Base-by-base conservation (phyloP, 2,888 invertebrate species). In the Lasioglossum leucozonium region DNA sequence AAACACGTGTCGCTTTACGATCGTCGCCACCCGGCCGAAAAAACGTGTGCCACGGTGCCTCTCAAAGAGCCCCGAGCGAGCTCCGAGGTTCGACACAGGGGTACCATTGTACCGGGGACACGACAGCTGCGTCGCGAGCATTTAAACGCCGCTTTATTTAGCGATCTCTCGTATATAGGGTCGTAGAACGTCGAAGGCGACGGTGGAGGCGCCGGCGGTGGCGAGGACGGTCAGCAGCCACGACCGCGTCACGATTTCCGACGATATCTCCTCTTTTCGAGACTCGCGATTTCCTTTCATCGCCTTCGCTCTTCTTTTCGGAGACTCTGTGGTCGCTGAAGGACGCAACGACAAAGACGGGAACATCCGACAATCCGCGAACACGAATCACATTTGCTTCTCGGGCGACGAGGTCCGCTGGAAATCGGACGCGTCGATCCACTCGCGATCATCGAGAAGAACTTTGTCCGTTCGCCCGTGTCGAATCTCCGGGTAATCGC, bases 1-100 rank as follows among this genome's bases (percentile, higher is more conserved):
- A 78, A 86, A 91, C 90, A 92, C 90, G 92, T 89, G 91, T 89
- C 90, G 75, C 77, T 89, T 91, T 89, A 90, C 89, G 90, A 90
- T 87, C 89, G 72, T 86, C 77, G 75, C 71, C 40, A 62, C 40
- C 73, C 71, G 82, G 79, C 73, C 72, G 87, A 86, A 89, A 89
- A 89, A 89, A 87, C 84, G 78, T 69, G 37, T 69, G 58, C 51
- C 72, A 67, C 72, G 82, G 77, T 82, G 65, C 62, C 74, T 72
- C 90, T 89, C 87, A 91, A 92, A 92, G 85, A 88, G 85, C 82
- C 79, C 78, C 85, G 82, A 55, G 67, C 67, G 82, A 55, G 82
- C 18, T 22, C 22, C 67, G 67, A 40, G 34, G 16, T 82, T 69
- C 84, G 34, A 74, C 89, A 89, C 87, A 91, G 89, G 88, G 90